These are phyloP conservation scores for Drosophila tsacasi DNA, from an alignment of 1,140 invertebrate genomes.

Conservation along the genomic window DNA sequence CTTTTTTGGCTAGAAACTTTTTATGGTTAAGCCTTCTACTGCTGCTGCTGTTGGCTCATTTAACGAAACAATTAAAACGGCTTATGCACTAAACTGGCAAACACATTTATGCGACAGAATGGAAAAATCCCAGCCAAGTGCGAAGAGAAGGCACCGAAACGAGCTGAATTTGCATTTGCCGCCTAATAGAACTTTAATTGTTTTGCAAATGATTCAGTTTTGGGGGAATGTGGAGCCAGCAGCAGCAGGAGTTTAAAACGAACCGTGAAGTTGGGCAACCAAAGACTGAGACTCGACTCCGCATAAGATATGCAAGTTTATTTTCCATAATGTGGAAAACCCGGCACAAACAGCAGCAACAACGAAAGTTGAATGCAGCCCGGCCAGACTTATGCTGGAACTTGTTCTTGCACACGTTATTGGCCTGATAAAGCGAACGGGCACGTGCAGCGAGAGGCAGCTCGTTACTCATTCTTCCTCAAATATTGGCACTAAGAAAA, in stretches of 20 bases:
- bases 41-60: conserved; percentile 61
- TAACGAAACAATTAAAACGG: conserved; percentile 81
- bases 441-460: conserved; percentile 49
- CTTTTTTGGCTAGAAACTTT: conserved; percentile 14
- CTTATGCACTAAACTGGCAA: conserved; percentile 69
- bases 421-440: conserved; percentile 70
- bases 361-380: conserved; percentile 45
- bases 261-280: conserved; percentile 33
- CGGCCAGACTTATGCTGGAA: conserved; percentile 49
- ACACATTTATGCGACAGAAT: conserved; percentile 61
- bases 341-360: conserved; percentile 27
- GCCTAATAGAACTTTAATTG: conserved; percentile 82
- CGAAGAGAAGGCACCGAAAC: conserved; percentile 26
- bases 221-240: not conserved
- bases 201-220: conserved; percentile 58
- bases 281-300: conserved; percentile 14
- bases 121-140: conserved; percentile 48
- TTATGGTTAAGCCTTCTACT: conserved; percentile 35
- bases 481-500: conserved; percentile 13
- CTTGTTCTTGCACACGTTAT: conserved; percentile 59
- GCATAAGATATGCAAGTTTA: conserved; percentile 64
- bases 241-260: conserved; percentile 47
- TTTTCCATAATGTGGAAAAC: conserved; percentile 56
- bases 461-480: conserved; percentile 14
- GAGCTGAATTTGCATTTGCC: conserved; percentile 72